Evolutionary conservation across 1,140 invertebrate genomes (phyloP).

Genomic region (Chymomyza costata): DNA sequence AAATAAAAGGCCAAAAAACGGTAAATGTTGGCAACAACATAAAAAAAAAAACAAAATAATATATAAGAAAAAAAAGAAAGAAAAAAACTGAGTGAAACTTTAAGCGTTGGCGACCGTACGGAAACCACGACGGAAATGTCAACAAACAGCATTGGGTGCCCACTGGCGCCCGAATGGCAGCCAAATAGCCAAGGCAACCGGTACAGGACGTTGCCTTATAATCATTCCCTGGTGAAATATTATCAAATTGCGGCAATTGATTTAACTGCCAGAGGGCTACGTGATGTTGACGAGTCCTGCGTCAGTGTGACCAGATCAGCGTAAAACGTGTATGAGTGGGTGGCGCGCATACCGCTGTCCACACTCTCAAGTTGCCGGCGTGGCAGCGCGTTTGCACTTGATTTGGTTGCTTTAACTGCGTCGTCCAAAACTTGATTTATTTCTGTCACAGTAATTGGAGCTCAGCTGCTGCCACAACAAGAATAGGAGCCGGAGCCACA

Average conservation of each 20-base stretch:
- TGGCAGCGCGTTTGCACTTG: too few species aligned
- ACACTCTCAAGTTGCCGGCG: too few species aligned
- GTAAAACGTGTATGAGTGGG: not conserved
- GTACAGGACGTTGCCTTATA: conserved; percentile 27
- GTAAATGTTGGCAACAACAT: not conserved
- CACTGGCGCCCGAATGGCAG: not conserved
- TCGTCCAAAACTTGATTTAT: conserved; percentile 44
- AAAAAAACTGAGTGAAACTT: conserved; percentile 52
- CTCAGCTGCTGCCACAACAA: too few species aligned
- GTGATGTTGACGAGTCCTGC: conserved; percentile 28
- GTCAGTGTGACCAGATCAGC: conserved; percentile 1
- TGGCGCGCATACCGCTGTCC: conserved; percentile 10
- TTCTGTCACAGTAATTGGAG: conserved; percentile 61
- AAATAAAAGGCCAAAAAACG: too few species aligned
- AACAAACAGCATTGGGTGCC: conserved; percentile 36
- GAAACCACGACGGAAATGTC: conserved; percentile 63
- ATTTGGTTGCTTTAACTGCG: too few species aligned
- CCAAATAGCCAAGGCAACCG: not conserved
- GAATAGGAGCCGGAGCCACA: too few species aligned
- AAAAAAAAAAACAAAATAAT: not conserved
- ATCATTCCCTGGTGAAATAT: conserved; percentile 71
- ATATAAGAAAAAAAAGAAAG: not conserved
- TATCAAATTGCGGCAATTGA: conserved; percentile 70
- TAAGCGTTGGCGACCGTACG: conserved; percentile 17
- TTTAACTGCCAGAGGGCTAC: conserved; percentile 60